Conservation (phyloP, 2,888 invertebrate genomes). For the Loripinus fragilis region DNA sequence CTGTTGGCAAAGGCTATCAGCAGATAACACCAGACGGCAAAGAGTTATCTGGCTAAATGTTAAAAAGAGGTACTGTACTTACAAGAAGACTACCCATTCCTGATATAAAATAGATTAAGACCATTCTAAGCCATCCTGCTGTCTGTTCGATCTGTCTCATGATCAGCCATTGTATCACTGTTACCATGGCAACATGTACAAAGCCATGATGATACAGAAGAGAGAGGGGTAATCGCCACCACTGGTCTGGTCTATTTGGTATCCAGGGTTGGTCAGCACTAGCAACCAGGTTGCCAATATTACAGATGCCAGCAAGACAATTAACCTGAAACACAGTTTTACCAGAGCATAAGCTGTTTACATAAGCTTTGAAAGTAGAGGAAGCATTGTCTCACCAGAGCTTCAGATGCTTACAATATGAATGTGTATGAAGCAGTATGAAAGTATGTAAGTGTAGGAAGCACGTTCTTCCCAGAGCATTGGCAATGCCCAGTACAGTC, state of each 20-base stretch:
- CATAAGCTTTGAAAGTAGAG: too few species aligned
- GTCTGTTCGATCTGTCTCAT: constrained; percentile 69
- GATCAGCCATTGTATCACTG: constrained; percentile 63
- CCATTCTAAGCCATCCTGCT: constrained; percentile 74
- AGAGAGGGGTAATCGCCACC: constrained; percentile 73
- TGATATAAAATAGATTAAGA: constrained; percentile 67
- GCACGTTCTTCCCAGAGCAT: too few species aligned
- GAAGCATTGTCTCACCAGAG: too few species aligned
- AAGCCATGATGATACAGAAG: constrained; percentile 72
- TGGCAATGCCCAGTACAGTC: too few species aligned
- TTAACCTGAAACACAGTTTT: constrained; percentile 71
- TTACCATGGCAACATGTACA: constrained; percentile 64
- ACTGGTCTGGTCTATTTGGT: constrained; percentile 63
- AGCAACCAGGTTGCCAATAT: constrained; percentile 42
- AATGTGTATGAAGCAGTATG: too few species aligned
- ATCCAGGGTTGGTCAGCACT: constrained; percentile 64
- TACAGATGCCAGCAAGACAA: constrained; percentile 66
- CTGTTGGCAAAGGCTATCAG: too few species aligned
- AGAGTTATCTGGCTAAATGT: too few species aligned
- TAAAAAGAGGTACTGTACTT: constrained; percentile 32
- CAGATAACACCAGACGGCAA: too few species aligned
- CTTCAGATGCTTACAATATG: too few species aligned
- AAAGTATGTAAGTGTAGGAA: too few species aligned
- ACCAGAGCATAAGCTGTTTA: too few species aligned
- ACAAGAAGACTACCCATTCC: constrained; percentile 71